phyloP scores from a whole-genome alignment of 2,888 invertebrate genomes.

The Nemoura dubitans region DNA sequence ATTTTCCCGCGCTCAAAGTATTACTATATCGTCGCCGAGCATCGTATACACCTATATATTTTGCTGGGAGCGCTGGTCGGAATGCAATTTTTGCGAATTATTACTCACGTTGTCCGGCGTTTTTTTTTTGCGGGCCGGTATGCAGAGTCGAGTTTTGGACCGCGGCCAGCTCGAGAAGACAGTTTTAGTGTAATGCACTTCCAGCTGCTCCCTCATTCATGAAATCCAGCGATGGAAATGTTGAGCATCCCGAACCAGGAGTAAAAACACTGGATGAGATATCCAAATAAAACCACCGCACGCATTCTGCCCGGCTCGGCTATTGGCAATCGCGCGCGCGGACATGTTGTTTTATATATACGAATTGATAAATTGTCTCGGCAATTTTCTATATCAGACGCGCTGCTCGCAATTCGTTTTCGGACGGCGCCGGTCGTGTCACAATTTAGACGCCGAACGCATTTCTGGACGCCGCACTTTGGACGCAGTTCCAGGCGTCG shows the following conservation, averaged over 20 bases:
- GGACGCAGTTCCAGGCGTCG: not conserved
- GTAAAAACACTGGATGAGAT: not conserved
- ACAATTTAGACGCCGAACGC: not conserved
- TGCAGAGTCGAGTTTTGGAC: constrained; percentile 5
- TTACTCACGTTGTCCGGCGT: not conserved
- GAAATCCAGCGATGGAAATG: constrained; percentile 5
- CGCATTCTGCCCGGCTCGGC: not conserved
- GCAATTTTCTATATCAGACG: not conserved
- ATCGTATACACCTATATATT: not conserved
- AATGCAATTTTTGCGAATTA: constrained; percentile 12
- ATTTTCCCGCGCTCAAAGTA: not conserved
- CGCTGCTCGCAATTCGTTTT: not conserved
- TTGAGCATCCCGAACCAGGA: not conserved
- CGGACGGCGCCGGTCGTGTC: not conserved
- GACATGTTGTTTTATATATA: not conserved
- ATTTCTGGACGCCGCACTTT: not conserved
- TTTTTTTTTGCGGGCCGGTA: not conserved
- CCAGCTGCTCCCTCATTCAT: constrained; percentile 7
- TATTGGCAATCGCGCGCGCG: not conserved
- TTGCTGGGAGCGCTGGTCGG: not conserved
- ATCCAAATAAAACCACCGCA: not conserved
- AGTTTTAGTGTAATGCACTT: constrained; percentile 12
- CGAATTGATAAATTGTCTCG: not conserved
- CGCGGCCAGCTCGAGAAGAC: not conserved
- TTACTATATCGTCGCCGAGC: not conserved